Conservation (phyloP, 1,140 invertebrate genomes). For the Drosophila kepulauana region DNA sequence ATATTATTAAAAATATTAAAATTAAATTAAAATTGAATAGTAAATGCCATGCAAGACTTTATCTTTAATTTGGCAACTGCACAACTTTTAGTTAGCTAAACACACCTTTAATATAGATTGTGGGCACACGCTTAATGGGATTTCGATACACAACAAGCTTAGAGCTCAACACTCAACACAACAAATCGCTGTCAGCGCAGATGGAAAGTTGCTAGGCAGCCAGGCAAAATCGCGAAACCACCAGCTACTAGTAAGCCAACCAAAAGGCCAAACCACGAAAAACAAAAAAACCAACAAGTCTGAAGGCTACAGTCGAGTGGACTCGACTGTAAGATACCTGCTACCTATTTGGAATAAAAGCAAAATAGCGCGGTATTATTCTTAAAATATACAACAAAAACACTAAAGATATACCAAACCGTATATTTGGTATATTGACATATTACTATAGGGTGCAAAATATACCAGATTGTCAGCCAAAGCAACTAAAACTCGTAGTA, state of each 20-base stretch:
- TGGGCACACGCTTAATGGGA: slow-evolving; percentile 13
- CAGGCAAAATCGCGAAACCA: background rate
- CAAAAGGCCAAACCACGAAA: slow-evolving; percentile 14
- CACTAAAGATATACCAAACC: too few relatives aligned
- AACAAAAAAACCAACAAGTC: background rate
- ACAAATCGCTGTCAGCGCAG: slow-evolving; percentile 17
- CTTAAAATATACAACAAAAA: too few relatives aligned
- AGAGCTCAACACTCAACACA: slow-evolving; percentile 3
- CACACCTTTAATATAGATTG: slow-evolving; percentile 15
- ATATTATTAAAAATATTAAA: too few relatives aligned
- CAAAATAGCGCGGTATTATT: too few relatives aligned
- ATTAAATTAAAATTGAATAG: background rate
- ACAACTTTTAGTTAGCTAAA: slow-evolving; percentile 4
- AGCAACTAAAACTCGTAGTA: too few relatives aligned
- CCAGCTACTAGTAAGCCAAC: background rate
- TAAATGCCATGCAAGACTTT: background rate
- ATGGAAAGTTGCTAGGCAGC: slow-evolving; percentile 27
- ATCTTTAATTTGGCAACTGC: slow-evolving; percentile 9
- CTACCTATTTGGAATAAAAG: too few relatives aligned
- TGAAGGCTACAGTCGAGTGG: background rate
- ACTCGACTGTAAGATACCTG: too few relatives aligned
- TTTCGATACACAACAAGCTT: slow-evolving; percentile 2
- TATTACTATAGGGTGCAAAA: too few relatives aligned
- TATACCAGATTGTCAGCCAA: too few relatives aligned
- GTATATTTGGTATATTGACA: too few relatives aligned